Evolutionary conservation across 1,140 invertebrate genomes (phyloP).

Genomic region (Trichomalopsis sarcophagae): DNA sequence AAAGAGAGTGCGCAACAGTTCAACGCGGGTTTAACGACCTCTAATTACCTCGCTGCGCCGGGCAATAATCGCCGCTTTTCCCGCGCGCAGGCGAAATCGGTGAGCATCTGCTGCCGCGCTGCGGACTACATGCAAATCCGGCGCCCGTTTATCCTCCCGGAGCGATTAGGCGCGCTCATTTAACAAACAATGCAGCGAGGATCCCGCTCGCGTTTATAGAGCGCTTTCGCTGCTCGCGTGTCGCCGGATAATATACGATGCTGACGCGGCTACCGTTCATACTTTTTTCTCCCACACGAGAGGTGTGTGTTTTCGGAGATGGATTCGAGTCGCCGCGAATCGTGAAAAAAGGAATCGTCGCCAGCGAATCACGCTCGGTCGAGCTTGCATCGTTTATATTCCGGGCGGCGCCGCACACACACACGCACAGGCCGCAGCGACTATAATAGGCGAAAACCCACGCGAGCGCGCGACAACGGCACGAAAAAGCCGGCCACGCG

Average conservation of each 20-base stretch:
- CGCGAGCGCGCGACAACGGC: neutral
- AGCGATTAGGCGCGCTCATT: constrained; percentile 10
- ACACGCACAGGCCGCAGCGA: neutral
- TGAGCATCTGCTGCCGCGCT: neutral
- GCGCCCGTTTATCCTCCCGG: neutral
- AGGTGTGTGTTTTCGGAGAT: neutral
- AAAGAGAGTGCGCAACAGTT: neutral
- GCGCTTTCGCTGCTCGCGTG: too few relatives aligned
- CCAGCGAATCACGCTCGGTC: constrained; percentile 22
- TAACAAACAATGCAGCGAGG: too few relatives aligned
- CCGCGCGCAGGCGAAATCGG: constrained; percentile 2
- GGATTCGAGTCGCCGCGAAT: neutral
- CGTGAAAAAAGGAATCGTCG: neutral
- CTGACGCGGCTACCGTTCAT: too few relatives aligned
- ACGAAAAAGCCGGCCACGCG: neutral
- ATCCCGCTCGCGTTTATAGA: too few relatives aligned
- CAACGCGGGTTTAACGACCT: constrained; percentile 20
- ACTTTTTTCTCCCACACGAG: neutral
- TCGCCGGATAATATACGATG: too few relatives aligned
- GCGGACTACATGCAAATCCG: constrained; percentile 15
- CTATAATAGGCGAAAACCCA: neutral
- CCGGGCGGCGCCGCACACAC: neutral
- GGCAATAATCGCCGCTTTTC: constrained; percentile 26
- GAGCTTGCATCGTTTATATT: constrained; percentile 24
- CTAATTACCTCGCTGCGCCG: neutral